Conservation (phyloP, 2,113 vertebrate genomes). For the Pterocles orientalis region DNA sequence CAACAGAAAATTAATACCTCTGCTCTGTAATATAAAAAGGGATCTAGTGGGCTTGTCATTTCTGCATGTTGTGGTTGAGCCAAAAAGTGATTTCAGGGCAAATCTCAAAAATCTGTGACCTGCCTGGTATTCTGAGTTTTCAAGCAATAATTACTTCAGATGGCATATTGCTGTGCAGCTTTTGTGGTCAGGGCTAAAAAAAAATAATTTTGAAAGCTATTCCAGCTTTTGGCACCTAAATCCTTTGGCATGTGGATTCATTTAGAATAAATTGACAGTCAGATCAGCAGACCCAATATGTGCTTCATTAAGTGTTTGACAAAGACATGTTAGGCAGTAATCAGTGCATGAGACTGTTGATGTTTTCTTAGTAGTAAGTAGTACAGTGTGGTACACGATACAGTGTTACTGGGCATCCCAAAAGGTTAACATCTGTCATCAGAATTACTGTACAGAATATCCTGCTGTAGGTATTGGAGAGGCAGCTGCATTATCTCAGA, state of each 20-base stretch:
- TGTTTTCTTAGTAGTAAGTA: neutral
- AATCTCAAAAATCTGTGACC: neutral
- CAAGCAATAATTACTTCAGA: constrained; percentile 3
- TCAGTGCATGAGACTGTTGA: neutral
- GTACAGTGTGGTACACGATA: neutral
- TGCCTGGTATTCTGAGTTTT: constrained; percentile 11
- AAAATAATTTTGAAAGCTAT: constrained; percentile 20
- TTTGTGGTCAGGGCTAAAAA: constrained; percentile 44
- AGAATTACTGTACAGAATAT: neutral
- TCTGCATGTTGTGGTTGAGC: neutral
- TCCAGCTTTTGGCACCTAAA: constrained; percentile 64
- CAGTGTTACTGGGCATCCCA: neutral
- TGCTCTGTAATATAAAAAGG: neutral
- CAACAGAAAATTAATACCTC: constrained; percentile 9
- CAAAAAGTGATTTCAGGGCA: neutral
- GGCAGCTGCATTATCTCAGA: neutral
- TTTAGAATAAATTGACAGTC: constrained; percentile 67
- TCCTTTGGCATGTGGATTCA: constrained; percentile 53
- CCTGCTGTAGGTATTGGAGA: neutral
- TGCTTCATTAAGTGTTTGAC: constrained; percentile 66
- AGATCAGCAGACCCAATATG: constrained; percentile 66
- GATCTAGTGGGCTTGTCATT: neutral
- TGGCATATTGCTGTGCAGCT: constrained; percentile 28
- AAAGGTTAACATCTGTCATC: neutral
- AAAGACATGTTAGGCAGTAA: constrained; percentile 14